phyloP scores from a whole-genome alignment of 1,140 invertebrate species.

The Steinernema feltiae region DNA sequence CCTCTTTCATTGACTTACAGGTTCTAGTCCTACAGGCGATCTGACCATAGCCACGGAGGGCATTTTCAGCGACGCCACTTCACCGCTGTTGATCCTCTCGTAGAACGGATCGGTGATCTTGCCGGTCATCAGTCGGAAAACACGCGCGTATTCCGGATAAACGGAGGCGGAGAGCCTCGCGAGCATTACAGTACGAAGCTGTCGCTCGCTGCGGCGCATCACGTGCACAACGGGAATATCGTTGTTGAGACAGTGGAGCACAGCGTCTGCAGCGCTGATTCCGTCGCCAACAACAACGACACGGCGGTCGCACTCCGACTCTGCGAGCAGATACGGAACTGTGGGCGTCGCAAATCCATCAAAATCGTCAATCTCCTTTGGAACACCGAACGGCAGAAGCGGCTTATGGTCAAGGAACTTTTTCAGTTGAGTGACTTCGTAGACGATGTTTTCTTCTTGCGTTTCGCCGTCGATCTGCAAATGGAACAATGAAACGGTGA shows the following conservation, averaged over 20 bases:
- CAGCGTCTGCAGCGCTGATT: slow-evolving; percentile 51
- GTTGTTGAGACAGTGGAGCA: slow-evolving; percentile 43
- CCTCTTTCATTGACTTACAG: no score
- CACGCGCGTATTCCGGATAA: slow-evolving; percentile 49
- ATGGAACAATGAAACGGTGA: slow-evolving; percentile 1
- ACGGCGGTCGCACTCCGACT: not conserved
- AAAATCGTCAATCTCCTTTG: slow-evolving; percentile 2
- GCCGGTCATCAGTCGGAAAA: slow-evolving; percentile 49
- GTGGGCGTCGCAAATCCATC: slow-evolving; percentile 3
- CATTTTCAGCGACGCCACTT: slow-evolving; percentile 26
- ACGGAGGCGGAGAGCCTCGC: slow-evolving; percentile 47
- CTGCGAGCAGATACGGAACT: not conserved
- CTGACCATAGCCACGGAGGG: not conserved
- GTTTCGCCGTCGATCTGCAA: slow-evolving; percentile 40
- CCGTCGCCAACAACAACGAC: slow-evolving; percentile 52
- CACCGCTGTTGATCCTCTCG: slow-evolving; percentile 16
- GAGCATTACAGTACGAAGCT: slow-evolving; percentile 47
- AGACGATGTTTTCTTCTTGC: slow-evolving; percentile 36
- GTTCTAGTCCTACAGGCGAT: slow-evolving; percentile 2
- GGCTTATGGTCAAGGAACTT: slow-evolving; percentile 1
- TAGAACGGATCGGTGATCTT: slow-evolving; percentile 36
- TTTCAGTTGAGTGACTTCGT: slow-evolving; percentile 36
- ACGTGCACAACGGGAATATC: slow-evolving; percentile 50
- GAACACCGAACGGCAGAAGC: not conserved
- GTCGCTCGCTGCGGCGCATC: slow-evolving; percentile 44